Conservation (phyloP, 64 coral and sea anemone genomes). For the Acropora tenuis region DNA sequence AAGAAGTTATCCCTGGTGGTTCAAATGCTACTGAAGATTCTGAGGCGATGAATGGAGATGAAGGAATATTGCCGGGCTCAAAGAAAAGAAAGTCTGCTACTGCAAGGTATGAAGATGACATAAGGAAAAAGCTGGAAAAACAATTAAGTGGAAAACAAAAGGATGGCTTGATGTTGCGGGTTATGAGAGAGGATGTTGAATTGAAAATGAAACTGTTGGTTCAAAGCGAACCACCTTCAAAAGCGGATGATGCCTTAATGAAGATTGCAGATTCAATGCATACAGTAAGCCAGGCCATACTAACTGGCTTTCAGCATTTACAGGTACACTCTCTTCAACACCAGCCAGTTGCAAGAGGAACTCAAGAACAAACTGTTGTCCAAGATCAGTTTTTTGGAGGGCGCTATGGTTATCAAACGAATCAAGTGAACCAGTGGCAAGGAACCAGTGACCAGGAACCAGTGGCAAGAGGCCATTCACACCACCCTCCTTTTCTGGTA, state of each 20-base stretch:
- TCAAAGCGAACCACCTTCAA: not conserved
- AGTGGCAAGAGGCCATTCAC: not conserved
- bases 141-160: not conserved
- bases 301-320: slow-evolving; percentile 4
- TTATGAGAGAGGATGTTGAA: slow-evolving; percentile 5
- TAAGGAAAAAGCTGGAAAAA: not conserved
- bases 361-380: not conserved
- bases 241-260: slow-evolving; percentile 3
- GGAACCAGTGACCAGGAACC: not conserved
- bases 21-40: too few relatives aligned
- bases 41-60: not conserved
- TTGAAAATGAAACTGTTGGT: not conserved
- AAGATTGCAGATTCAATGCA: not conserved
- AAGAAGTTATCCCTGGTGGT: not conserved
- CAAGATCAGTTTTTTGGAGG: not conserved
- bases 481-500: not conserved
- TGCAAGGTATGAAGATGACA: not conserved
- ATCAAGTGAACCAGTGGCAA: not conserved
- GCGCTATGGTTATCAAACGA: not conserved
- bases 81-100: slow-evolving; percentile 1
- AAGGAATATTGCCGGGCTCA: not conserved
- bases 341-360: not conserved
- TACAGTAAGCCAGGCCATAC: too few relatives aligned
- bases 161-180: not conserved
- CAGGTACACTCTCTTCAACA: slow-evolving; percentile 1